phyloP scores from a whole-genome alignment of 1,140 invertebrate genomes.

The Brachionus rubens region DNA sequence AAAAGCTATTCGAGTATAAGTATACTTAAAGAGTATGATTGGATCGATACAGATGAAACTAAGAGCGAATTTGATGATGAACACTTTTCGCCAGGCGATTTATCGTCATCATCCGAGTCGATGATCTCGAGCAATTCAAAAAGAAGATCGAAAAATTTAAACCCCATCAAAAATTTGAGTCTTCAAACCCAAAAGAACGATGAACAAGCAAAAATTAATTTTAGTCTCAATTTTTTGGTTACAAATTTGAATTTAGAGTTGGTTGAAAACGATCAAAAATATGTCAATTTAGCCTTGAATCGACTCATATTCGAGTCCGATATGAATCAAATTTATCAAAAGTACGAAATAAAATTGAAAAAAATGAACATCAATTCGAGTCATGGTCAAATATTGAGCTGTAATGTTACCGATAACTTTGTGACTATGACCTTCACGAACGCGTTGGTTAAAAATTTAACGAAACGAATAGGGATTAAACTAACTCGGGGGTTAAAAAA shows the following conservation, averaged over 20 bases:
- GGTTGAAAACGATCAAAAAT: not conserved
- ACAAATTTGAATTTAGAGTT: not conserved
- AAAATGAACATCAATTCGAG: not conserved
- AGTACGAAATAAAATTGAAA: conserved; percentile 16
- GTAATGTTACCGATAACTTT: not conserved
- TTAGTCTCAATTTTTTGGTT: conserved; percentile 1
- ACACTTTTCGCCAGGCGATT: not conserved
- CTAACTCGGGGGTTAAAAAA: not conserved
- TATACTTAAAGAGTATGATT: conserved; percentile 37
- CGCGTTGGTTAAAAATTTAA: conserved; percentile 16
- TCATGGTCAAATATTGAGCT: not conserved
- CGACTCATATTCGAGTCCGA: conserved; percentile 22
- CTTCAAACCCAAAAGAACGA: not conserved
- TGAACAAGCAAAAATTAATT: conserved; percentile 4
- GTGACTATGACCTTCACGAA: not conserved
- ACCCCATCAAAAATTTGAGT: conserved; percentile 1
- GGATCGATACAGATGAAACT: not conserved
- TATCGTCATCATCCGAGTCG: conserved; percentile 11
- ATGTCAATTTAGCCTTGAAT: not conserved
- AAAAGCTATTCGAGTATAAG: conserved; percentile 20
- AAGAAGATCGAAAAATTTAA: not conserved
- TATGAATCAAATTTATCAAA: conserved; percentile 11
- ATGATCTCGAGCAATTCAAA: not conserved
- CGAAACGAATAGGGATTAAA: not conserved
- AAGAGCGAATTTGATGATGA: not conserved